A percentile compares a stretch with the other conserved stretches of the same genome.
Conservation (phyloP, 2,888 invertebrate species). For the Troilus luridus region DNA sequence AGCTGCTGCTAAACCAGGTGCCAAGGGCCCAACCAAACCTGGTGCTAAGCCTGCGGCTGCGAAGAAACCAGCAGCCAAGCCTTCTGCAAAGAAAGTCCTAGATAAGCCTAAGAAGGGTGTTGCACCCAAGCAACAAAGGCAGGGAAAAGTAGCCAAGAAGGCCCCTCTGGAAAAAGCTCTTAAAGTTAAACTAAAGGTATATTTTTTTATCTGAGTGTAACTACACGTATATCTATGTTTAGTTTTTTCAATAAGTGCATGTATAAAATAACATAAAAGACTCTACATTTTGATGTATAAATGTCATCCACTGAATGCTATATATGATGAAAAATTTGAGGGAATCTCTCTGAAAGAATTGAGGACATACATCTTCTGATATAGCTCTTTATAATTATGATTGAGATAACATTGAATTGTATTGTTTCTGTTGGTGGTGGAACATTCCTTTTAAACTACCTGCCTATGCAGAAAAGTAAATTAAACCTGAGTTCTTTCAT, state of each 20-base stretch:
- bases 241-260: not conserved
- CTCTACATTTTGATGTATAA: not conserved
- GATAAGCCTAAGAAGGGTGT: slow-evolving; percentile 74
- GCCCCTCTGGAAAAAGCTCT: slow-evolving; percentile 82
- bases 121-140: slow-evolving; percentile 73
- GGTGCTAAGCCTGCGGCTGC: slow-evolving; percentile 64
- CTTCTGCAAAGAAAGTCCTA: slow-evolving; percentile 70
- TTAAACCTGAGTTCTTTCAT: not conserved
- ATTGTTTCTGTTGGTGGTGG: not conserved
- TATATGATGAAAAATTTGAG: slow-evolving; percentile 30
- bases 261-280: not conserved
- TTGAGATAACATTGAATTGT: not conserved
- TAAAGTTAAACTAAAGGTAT: slow-evolving; percentile 88
- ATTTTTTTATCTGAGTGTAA: slow-evolving; percentile 56
- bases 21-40: slow-evolving; percentile 69
- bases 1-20: slow-evolving; percentile 67
- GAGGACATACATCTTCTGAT: not conserved
- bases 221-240: too few species aligned
- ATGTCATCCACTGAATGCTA: not conserved
- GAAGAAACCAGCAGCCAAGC: slow-evolving; percentile 71
- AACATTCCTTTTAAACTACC: too few species aligned
- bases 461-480: too few species aligned
- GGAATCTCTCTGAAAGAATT: slow-evolving; percentile 59
- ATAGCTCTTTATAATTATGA: not conserved
- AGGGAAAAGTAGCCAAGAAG: slow-evolving; percentile 70